Evolutionary conservation across 2,888 invertebrate species (phyloP).

Genomic region (Noctua janthe): DNA sequence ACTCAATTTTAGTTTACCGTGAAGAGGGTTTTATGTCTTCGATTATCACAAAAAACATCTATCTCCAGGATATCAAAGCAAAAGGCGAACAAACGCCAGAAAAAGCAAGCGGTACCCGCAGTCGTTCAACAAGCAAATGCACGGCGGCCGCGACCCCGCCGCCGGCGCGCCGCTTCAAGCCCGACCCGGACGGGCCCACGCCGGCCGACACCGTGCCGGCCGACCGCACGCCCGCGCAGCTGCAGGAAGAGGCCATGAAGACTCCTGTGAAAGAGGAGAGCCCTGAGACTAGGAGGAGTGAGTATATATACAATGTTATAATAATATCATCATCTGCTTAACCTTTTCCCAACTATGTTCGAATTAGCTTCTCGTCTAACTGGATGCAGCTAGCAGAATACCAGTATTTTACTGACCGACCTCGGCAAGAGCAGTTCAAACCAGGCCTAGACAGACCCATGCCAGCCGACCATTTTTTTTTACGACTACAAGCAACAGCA

Average conservation of each 20-base stretch:
- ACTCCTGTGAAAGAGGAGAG: conserved; percentile 79
- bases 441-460: no score
- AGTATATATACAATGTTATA: conserved; percentile 60
- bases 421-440: background rate
- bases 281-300: conserved; percentile 83
- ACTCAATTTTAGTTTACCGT: background rate
- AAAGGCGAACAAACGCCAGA: conserved; percentile 86
- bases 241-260: conserved; percentile 69
- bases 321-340: background rate
- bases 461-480: background rate
- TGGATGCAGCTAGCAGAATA: background rate
- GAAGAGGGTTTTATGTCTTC: background rate
- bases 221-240: conserved; percentile 13
- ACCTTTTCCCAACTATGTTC: background rate
- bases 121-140: conserved; percentile 81
- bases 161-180: conserved; percentile 82
- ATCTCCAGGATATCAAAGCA: conserved; percentile 87
- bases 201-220: conserved; percentile 43
- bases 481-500: background rate
- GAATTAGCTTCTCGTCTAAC: background rate
- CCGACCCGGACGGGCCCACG: conserved; percentile 80
- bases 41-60: background rate
- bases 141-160: conserved; percentile 80
- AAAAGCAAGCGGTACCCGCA: conserved; percentile 77
- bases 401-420: background rate